Conservation (phyloP, 2,888 invertebrate species). For the Chymomyza procnemis region DNA sequence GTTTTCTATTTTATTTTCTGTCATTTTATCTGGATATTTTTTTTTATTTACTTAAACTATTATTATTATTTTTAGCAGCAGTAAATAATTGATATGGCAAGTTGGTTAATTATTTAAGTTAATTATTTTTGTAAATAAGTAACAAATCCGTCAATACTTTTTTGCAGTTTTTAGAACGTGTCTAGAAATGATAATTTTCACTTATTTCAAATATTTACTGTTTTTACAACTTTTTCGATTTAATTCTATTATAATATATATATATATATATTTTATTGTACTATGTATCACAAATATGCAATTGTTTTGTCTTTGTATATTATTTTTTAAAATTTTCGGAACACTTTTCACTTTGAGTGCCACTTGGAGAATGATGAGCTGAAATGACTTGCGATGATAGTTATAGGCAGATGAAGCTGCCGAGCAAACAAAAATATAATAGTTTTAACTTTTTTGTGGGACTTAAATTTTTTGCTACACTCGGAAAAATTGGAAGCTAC, state of each 20-base stretch:
- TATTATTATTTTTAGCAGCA: not conserved
- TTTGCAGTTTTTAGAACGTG: too few species aligned
- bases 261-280: constrained; percentile 16
- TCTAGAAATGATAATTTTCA: too few species aligned
- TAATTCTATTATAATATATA: too few species aligned
- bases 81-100: not conserved
- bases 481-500: not conserved
- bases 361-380: constrained; percentile 19
- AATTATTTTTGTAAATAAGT: too few species aligned
- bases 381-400: not conserved
- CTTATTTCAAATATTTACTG: too few species aligned
- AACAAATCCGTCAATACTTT: too few species aligned
- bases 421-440: not conserved
- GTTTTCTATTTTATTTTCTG: not conserved
- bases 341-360: not conserved
- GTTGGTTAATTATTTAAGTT: not conserved
- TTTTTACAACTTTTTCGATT: too few species aligned
- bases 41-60: not conserved
- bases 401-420: not conserved
- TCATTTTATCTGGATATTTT: not conserved
- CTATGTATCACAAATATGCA: constrained; percentile 28
- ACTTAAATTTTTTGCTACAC: not conserved
- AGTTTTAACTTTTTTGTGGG: not conserved
- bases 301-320: not conserved
- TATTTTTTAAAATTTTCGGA: not conserved